Conservation (phyloP, 2,113 vertebrate genomes). For the Crotalus horridus region DNA sequence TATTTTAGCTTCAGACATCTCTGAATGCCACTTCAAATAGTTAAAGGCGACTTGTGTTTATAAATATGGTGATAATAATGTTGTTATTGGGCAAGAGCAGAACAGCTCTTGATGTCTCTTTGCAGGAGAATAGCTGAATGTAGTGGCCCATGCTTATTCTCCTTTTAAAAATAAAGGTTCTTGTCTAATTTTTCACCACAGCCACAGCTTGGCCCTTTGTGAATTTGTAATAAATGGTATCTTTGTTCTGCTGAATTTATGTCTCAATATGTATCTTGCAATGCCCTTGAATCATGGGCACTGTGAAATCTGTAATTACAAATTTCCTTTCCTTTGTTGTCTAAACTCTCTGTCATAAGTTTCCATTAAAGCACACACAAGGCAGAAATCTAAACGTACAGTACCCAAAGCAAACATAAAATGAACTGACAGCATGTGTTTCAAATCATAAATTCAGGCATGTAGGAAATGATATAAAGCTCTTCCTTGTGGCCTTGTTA, state of each 20-base stretch:
- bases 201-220: conserved; percentile 17
- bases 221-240: conserved; percentile 31
- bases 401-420: conserved; percentile 39
- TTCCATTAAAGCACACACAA: neutral
- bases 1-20: neutral
- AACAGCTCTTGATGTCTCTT: neutral
- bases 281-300: conserved; percentile 33
- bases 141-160: neutral
- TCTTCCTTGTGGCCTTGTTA: neutral
- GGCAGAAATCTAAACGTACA: conserved; percentile 29
- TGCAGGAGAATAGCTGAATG: conserved; percentile 15
- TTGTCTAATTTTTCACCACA: conserved; percentile 22
- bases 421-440: conserved; percentile 27
- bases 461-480: conserved; percentile 18
- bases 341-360: conserved; percentile 48
- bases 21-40: neutral
- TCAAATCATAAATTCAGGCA: conserved; percentile 30
- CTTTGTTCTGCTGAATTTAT: conserved; percentile 35
- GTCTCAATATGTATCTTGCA: conserved; percentile 3
- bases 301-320: conserved; percentile 24
- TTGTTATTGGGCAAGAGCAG: neutral
- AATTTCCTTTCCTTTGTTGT: conserved; percentile 33
- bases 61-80: neutral
- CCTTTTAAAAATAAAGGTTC: conserved; percentile 2
- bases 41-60: neutral